A percentile compares a stretch with the other conserved stretches of the same genome.
Conservation (phyloP, 1,140 invertebrate genomes). For the Chironomus tepperi region DNA sequence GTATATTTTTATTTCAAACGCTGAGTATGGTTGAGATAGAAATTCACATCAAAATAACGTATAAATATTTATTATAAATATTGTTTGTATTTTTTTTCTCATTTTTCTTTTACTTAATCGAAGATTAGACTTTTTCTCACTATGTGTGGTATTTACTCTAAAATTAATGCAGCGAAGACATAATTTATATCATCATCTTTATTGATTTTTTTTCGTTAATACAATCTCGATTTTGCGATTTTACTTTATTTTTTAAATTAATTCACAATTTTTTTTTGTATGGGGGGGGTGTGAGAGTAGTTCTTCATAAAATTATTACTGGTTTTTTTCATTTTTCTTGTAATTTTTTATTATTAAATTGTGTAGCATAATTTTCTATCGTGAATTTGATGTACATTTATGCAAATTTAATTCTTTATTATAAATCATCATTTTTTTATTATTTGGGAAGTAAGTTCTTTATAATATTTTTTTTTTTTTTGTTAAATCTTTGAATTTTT, state of each 20-base stretch:
- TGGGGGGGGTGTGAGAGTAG: neutral
- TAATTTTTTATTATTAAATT: neutral
- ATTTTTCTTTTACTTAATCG: no score
- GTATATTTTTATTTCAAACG: neutral
- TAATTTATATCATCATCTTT: neutral
- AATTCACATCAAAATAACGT: slow-evolving; percentile 1
- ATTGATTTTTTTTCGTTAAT: neutral
- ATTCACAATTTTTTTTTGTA: neutral
- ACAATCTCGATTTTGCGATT: neutral
- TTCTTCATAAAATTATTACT: neutral
- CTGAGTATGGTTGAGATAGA: slow-evolving; percentile 7
- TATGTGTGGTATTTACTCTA: no score
- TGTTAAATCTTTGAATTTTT: neutral
- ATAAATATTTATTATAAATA: neutral
- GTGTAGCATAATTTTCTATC: no score
- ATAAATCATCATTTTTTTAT: no score
- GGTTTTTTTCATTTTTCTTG: neutral
- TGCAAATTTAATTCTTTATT: no score
- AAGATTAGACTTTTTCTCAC: no score
- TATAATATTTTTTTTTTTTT: no score
- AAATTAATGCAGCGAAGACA: neutral
- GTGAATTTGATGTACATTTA: no score
- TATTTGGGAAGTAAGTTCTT: no score
- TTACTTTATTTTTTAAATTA: neutral
- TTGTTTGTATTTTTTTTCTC: neutral